Evolutionary conservation across 2,113 vertebrate species (phyloP), one percentile per base, ranked within the genome.

Genomic region (Tamias sibiricus): DNA sequence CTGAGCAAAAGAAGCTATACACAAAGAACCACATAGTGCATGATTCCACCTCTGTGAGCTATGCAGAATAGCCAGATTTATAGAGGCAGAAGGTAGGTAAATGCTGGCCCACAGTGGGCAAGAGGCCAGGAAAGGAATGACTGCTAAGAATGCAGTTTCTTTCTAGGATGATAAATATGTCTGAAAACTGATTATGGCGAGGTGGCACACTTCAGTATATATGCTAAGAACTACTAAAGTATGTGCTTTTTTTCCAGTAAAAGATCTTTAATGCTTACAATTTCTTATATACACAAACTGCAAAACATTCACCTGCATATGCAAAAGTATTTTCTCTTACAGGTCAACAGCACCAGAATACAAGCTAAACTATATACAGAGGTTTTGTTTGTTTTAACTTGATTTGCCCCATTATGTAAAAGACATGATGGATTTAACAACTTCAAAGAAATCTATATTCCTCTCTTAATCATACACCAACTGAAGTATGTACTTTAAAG

Each of bases 211-310:
- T 40, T 77, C 79, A 76, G 10, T 49, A 49, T 59, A 66, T 10
- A 32, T 28, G 40, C 35, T 47, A 72, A 81, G 76, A 86, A 52
- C 75, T 42, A 66, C 13, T 24, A 13, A 52, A 52, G 49, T 17
- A 16, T 52, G 49, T 16, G 14, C 49, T 52, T 52, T 52, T 52
- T 52, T 52, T 95, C 96, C 96, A 98, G 96, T 92, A 98, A 98
- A 97, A 98, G 97, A 95, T 97, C 98, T 98, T 99, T 98, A 98
- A 99, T 98, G 96, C 97, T 98, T 98, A 94, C 94, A 96, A 98
- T 99, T 98, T 98, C 96, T 98, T 98, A 89, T 98, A 98, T 97
- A 99, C 98, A 98, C 98, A 98, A 97, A 98, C 97, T 97, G 98
- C 90, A 98, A 98, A 98, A 98, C 93, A 97, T 98, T 97, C 95